These are phyloP conservation scores for Mastomys coucha DNA, from an alignment of 2,113 vertebrate genomes.

Conservation along the genomic window DNA sequence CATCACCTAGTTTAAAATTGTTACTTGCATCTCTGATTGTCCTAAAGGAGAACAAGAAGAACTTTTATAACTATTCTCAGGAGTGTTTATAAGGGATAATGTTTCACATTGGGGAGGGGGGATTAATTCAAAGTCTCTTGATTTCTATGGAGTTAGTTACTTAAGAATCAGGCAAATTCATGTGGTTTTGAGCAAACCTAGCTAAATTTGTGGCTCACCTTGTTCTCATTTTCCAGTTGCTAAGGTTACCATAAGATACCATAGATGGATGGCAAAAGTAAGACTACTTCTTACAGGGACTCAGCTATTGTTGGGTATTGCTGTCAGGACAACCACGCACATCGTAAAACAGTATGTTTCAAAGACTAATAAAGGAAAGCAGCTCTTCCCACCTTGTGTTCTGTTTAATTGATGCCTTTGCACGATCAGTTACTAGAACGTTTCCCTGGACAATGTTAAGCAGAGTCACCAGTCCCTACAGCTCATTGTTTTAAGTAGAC, in stretches of 20 bases:
- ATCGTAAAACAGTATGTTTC: conserved; percentile 1
- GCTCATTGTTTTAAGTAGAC: neutral
- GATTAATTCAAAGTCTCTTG: conserved; percentile 15
- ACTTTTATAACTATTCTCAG: neutral
- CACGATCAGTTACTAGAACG: neutral
- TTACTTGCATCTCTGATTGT: neutral
- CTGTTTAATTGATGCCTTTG: conserved; percentile 25
- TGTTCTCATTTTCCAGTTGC: neutral
- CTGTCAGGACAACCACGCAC: neutral
- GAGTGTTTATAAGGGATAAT: neutral
- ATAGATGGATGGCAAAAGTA: neutral
- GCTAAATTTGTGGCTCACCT: neutral
- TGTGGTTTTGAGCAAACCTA: neutral
- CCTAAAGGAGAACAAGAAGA: conserved; percentile 28
- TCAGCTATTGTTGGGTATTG: neutral
- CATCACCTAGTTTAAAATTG: conserved; percentile 26
- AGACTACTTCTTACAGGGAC: neutral
- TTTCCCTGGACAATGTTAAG: neutral
- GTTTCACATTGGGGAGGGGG: neutral
- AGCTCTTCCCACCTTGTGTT: neutral
- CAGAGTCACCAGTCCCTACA: neutral
- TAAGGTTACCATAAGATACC: neutral
- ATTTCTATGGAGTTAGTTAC: neutral
- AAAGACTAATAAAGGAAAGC: conserved; percentile 1
- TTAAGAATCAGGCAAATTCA: neutral